Evolutionary conservation across 1,140 invertebrate species (phyloP).

Genomic region (Conus ventricosus): DNA sequence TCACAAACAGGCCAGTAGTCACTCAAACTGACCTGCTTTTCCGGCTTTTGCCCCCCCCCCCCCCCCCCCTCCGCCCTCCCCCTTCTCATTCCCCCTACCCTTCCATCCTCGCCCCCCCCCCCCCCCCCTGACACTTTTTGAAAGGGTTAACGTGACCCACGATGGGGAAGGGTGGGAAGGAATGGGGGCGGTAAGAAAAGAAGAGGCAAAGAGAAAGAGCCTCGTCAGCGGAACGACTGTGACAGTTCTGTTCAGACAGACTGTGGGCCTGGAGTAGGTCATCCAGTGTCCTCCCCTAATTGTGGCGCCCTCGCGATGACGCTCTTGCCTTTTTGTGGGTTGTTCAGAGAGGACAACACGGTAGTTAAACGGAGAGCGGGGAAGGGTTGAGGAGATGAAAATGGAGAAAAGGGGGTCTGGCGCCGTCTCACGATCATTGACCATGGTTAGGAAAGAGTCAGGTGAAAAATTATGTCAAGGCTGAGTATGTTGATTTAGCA

Average conservation of each 20-base stretch:
- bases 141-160: background rate
- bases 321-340: too few species aligned
- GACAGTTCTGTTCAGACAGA: too few species aligned
- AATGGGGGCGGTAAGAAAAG: background rate
- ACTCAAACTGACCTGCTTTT: background rate
- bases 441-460: background rate
- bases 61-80: background rate
- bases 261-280: too few species aligned
- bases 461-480: too few species aligned
- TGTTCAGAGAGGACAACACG: background rate
- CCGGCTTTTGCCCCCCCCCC: background rate
- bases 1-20: background rate
- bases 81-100: background rate
- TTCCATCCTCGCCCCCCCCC: background rate
- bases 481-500: too few species aligned
- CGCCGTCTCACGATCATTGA: background rate
- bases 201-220: background rate
- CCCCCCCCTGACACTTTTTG: background rate
- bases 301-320: too few species aligned
- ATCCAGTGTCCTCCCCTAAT: too few species aligned
- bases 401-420: background rate
- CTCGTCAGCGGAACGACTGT: too few species aligned
- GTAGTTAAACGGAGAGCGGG: background rate
- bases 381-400: background rate
- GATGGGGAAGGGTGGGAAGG: background rate